Percentiles rank a stretch among this genome's conserved stretches.
These are phyloP conservation scores for Numida meleagris DNA, from an alignment of 2,113 vertebrate species.

Conservation along the genomic window DNA sequence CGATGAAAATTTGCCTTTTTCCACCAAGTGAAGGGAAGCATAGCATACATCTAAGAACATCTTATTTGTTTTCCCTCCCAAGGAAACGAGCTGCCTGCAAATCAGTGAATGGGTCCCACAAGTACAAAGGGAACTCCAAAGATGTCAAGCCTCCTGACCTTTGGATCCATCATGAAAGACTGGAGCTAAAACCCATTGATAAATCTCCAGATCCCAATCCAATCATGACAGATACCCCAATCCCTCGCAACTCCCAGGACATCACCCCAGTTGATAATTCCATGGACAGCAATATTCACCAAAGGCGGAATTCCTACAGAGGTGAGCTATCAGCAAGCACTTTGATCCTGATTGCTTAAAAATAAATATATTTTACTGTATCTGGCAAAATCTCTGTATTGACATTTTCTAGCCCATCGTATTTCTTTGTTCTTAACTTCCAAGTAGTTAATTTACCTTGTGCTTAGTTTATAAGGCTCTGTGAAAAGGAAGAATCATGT, in stretches of 20 bases:
- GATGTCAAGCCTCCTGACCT: constrained; percentile 97
- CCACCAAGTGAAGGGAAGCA: background rate
- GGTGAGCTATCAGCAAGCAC: constrained; percentile 70
- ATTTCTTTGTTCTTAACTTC: background rate
- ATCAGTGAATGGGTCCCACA: constrained; percentile 94
- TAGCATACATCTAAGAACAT: background rate
- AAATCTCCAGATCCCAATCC: constrained; percentile 97
- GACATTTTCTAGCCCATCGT: background rate
- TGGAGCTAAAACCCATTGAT: constrained; percentile 96
- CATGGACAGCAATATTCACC: constrained; percentile 91
- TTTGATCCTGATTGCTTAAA: background rate
- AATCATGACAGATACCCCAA: constrained; percentile 96
- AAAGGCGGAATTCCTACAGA: constrained; percentile 94
- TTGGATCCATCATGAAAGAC: constrained; percentile 97
- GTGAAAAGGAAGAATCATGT: background rate
- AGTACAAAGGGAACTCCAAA: constrained; percentile 97
- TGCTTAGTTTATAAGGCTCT: background rate
- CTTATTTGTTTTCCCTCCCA: background rate
- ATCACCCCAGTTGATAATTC: constrained; percentile 92
- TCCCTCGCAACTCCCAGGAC: constrained; percentile 95
- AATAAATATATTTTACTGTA: background rate
- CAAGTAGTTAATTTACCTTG: background rate
- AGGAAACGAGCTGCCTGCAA: constrained; percentile 97
- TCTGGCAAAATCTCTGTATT: background rate
- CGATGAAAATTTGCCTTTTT: background rate